Percentiles rank a stretch among this genome's conserved stretches.
Evolutionary conservation across 2,113 vertebrate species (phyloP).

Genomic region (Marcusenius ussheri): DNA sequence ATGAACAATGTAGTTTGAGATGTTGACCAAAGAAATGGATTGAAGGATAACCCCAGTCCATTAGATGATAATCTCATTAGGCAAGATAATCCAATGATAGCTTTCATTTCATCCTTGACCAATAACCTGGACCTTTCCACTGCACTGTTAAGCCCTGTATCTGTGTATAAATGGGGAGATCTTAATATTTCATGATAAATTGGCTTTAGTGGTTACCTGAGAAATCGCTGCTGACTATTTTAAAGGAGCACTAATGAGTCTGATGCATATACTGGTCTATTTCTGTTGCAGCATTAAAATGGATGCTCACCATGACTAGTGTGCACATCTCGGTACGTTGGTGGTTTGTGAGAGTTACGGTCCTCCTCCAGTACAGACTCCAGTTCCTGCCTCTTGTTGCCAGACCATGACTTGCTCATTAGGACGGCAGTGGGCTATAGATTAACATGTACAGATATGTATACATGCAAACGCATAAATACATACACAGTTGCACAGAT

Average conservation of each 20-base stretch:
- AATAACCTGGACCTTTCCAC: neutral
- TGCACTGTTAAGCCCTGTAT: neutral
- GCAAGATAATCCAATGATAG: neutral
- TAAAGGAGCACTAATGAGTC: neutral
- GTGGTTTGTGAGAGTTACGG: conserved; percentile 42
- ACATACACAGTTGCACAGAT: neutral
- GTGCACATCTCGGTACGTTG: conserved; percentile 42
- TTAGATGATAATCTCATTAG: neutral
- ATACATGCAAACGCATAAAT: neutral
- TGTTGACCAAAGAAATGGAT: neutral
- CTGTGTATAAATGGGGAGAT: neutral
- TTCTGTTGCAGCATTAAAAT: neutral
- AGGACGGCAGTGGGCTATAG: conserved; percentile 48
- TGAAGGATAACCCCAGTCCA: neutral
- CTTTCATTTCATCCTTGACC: neutral
- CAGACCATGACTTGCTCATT: conserved; percentile 41
- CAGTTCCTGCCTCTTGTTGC: conserved; percentile 32
- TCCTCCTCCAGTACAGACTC: conserved; percentile 42
- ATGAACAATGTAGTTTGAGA: neutral
- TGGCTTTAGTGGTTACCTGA: neutral
- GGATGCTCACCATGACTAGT: conserved; percentile 38
- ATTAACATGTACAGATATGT: conserved; percentile 9
- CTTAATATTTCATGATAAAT: neutral
- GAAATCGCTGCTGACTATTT: neutral
- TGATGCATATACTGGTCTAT: neutral